Conservation (phyloP, 1,140 invertebrate species). For the Melitaea cinxia region DNA sequence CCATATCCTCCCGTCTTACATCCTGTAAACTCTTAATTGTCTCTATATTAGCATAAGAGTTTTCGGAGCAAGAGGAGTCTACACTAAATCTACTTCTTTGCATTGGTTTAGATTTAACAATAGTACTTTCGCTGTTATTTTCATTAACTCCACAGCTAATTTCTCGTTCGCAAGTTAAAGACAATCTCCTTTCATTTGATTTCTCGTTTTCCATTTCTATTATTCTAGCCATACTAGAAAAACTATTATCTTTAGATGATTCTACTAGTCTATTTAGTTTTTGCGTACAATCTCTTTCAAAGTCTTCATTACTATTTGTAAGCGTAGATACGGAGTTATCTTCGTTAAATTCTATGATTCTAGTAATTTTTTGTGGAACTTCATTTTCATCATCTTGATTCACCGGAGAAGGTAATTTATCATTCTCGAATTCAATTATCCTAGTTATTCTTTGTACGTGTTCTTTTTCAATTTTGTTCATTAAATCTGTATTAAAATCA, state of each 20-base stretch:
- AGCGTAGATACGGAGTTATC: slow-evolving; percentile 62
- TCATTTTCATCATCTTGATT: slow-evolving; percentile 62
- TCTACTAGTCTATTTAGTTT: slow-evolving; percentile 66
- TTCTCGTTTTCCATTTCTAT: slow-evolving; percentile 80
- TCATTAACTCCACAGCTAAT: slow-evolving; percentile 61
- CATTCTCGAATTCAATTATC: slow-evolving; percentile 75
- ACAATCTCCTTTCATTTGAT: slow-evolving; percentile 75
- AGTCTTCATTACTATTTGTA: slow-evolving; percentile 51
- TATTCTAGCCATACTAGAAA: slow-evolving; percentile 75
- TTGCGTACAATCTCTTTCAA: slow-evolving; percentile 57
- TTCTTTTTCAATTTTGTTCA: slow-evolving; percentile 62
- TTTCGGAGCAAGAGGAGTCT: slow-evolving; percentile 81
- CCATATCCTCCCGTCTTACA: slow-evolving; percentile 69
- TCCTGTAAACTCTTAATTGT: slow-evolving; percentile 77
- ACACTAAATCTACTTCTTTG: slow-evolving; percentile 79
- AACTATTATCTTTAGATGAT: slow-evolving; percentile 64
- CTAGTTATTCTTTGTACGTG: slow-evolving; percentile 68
- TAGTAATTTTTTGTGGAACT: slow-evolving; percentile 68
- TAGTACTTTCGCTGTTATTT: slow-evolving; percentile 61
- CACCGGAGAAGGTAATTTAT: slow-evolving; percentile 54
- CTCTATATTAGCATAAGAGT: slow-evolving; percentile 80
- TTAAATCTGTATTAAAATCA: slow-evolving; percentile 55
- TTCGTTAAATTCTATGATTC: slow-evolving; percentile 73
- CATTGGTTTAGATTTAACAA: slow-evolving; percentile 64
- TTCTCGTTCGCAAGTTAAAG: slow-evolving; percentile 74